These are phyloP conservation scores for Ditula angustiorana DNA, from an alignment of 2,888 invertebrate genomes.

Conservation along the genomic window DNA sequence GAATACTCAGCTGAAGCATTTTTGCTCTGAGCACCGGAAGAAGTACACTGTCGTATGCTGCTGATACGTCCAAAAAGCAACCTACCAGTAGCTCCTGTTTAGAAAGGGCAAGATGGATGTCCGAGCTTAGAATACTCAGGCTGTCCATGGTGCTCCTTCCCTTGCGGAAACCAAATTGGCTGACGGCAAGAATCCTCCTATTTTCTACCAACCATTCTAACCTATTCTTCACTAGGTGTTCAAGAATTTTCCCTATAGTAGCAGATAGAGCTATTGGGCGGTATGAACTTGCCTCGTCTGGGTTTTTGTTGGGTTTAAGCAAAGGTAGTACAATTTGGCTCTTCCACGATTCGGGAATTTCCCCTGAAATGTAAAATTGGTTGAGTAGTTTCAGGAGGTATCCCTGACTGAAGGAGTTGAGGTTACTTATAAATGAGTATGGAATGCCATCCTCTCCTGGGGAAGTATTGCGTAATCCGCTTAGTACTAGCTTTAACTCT, in stretches of 20 bases:
- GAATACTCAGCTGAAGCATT: not conserved
- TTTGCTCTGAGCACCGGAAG: not conserved
- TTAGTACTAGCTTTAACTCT: no score
- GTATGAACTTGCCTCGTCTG: not conserved
- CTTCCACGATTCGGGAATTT: not conserved
- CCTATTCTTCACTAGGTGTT: not conserved
- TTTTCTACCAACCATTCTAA: not conserved
- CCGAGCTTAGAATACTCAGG: not conserved
- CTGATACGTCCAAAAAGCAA: not conserved
- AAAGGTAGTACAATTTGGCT: not conserved
- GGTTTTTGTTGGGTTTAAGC: not conserved
- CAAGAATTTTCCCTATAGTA: not conserved
- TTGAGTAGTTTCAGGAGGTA: not conserved
- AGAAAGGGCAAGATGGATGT: not conserved
- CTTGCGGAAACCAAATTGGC: no score
- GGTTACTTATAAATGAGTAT: not conserved
- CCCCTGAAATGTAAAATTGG: not conserved
- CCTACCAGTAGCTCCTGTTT: no score
- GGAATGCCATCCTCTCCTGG: not conserved
- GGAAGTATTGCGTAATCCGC: no score
- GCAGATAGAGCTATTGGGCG: not conserved
- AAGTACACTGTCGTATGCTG: not conserved
- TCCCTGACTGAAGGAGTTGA: not conserved
- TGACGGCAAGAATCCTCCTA: not conserved
- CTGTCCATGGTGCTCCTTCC: no score